Percentiles rank a stretch among this genome's conserved stretches.
These are phyloP conservation scores for Cylas formicarius DNA, from an alignment of 1,140 invertebrate genomes.

Conservation along the genomic window DNA sequence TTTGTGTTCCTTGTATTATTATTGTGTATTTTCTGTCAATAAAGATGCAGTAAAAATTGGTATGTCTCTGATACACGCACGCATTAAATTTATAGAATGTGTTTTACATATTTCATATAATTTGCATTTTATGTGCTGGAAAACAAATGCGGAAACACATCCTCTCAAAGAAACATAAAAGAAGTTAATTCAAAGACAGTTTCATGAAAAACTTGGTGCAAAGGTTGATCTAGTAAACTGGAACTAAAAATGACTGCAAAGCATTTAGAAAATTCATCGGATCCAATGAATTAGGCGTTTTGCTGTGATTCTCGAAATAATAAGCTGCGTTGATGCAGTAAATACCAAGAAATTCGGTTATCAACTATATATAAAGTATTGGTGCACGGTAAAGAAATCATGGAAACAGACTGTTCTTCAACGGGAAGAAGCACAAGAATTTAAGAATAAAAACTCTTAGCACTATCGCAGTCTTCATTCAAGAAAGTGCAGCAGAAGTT, in stretches of 20 bases:
- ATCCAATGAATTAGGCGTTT: conserved; percentile 19
- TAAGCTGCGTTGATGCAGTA: conserved; percentile 1
- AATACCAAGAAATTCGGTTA: conserved; percentile 12
- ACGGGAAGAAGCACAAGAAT: conserved; percentile 28
- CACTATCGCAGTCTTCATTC: conserved; percentile 21
- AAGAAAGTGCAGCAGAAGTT: too few species aligned
- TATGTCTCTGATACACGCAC: conserved; percentile 12
- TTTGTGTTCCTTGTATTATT: too few species aligned
- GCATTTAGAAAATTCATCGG: conserved; percentile 9
- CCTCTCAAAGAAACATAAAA: conserved; percentile 5
- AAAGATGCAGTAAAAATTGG: conserved; percentile 2
- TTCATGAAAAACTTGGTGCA: conserved; percentile 12
- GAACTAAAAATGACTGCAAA: conserved; percentile 14
- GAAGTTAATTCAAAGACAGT: conserved; percentile 10
- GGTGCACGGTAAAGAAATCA: conserved; percentile 26
- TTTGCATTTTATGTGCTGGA: conserved; percentile 6
- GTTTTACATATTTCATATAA: conserved; percentile 16
- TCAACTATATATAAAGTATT: conserved; percentile 37
- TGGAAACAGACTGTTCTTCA: conserved; percentile 25
- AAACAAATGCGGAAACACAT: neutral
- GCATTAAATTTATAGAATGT: conserved; percentile 20
- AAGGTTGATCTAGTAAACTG: too few species aligned
- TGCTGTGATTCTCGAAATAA: conserved; percentile 8
- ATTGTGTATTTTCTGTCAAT: too few species aligned
- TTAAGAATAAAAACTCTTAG: conserved; percentile 26